Evolutionary conservation across 2,113 vertebrate genomes (phyloP).

Genomic region (Myodes glareolus): DNA sequence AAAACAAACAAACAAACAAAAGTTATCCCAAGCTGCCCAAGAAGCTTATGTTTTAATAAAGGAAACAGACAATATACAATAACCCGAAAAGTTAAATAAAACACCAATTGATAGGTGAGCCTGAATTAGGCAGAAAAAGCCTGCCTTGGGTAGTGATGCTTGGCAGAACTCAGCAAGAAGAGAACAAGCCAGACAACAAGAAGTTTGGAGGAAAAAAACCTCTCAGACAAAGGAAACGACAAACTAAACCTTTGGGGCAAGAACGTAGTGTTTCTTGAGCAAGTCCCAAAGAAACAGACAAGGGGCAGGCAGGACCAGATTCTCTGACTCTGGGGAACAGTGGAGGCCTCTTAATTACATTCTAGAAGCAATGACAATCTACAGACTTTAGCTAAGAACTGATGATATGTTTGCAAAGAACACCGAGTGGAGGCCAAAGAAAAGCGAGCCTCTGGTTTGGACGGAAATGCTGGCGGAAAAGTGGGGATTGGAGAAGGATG

Average conservation of each 20-base stretch:
- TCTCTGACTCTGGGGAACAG: not conserved
- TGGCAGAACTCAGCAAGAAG: not conserved
- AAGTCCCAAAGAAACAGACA: not conserved
- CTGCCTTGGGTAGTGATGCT: not conserved
- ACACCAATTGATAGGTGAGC: not conserved
- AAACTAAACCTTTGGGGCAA: not conserved
- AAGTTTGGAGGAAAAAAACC: constrained; percentile 47
- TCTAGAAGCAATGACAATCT: not conserved
- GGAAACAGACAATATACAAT: not conserved
- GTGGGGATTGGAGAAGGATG: not conserved
- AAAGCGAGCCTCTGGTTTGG: not conserved
- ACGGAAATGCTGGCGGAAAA: not conserved
- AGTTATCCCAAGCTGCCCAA: not conserved
- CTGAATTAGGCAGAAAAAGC: not conserved
- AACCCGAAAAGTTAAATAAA: not conserved
- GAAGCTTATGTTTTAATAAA: constrained; percentile 14
- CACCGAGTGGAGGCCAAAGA: not conserved
- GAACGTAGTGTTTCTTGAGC: not conserved
- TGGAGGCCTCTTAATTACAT: not conserved
- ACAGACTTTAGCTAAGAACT: not conserved
- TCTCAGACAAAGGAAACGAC: not conserved
- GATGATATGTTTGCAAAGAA: not conserved
- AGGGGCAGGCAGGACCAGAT: not conserved
- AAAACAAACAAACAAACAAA: not conserved
- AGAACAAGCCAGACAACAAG: not conserved